phyloP scores from a whole-genome alignment of 2,888 invertebrate genomes.

The Agrenia bidenticulata region DNA sequence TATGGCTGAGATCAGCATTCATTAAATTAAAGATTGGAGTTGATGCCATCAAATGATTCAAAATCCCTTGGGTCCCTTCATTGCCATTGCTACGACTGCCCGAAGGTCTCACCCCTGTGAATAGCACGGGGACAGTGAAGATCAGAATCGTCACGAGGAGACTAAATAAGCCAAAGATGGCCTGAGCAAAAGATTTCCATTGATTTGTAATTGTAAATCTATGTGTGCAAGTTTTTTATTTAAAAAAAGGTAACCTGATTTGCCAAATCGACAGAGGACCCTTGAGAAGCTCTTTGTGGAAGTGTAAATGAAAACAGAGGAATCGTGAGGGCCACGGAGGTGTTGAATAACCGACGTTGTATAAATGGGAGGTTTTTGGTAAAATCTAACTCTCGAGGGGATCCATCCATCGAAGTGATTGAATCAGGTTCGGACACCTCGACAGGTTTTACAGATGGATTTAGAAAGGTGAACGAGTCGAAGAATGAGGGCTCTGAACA shows the following conservation, averaged over 20 bases:
- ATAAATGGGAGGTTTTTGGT: conserved; percentile 31
- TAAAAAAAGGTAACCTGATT: conserved; percentile 24
- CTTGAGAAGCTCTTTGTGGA: conserved; percentile 32
- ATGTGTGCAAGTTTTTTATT: too few species aligned
- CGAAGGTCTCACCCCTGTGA: conserved; percentile 38
- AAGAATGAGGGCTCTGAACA: too few species aligned
- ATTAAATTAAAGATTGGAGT: conserved; percentile 40
- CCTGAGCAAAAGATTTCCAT: too few species aligned
- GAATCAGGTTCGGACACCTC: too few species aligned
- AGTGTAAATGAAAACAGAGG: conserved; percentile 38
- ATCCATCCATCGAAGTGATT: too few species aligned
- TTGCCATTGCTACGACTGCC: conserved; percentile 12
- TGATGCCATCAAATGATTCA: conserved; percentile 28
- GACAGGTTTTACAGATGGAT: too few species aligned
- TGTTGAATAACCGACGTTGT: conserved; percentile 33
- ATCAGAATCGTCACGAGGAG: conserved; percentile 36
- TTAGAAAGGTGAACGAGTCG: too few species aligned
- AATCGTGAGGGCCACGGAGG: conserved; percentile 39
- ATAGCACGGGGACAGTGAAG: conserved; percentile 44
- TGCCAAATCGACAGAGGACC: conserved; percentile 36
- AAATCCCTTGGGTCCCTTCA: conserved; percentile 16
- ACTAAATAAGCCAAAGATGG: conserved; percentile 45
- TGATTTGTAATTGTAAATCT: too few species aligned
- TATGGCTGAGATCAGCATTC: conserved; percentile 41
- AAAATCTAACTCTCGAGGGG: too few species aligned